These are phyloP conservation scores for Calidris pygmaea DNA, from an alignment of 2,113 vertebrate genomes.

Conservation along the genomic window DNA sequence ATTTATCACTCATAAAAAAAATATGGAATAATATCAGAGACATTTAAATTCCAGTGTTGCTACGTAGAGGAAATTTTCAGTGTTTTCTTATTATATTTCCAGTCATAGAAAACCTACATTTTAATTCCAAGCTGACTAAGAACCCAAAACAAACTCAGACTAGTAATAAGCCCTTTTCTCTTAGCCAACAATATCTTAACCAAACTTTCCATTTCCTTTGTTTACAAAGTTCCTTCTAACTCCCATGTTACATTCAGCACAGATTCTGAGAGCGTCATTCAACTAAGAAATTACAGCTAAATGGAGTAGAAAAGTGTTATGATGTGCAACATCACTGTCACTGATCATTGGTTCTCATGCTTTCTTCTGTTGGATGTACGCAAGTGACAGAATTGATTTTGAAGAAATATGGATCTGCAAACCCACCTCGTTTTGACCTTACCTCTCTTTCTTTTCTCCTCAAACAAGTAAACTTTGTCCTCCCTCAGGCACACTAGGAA, in stretches of 20 bases:
- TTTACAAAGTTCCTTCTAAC: conserved; percentile 41
- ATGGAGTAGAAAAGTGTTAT: neutral
- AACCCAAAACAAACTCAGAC: conserved; percentile 59
- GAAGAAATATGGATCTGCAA: neutral
- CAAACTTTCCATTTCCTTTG: conserved; percentile 70
- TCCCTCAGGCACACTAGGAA: neutral
- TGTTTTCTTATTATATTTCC: conserved; percentile 52
- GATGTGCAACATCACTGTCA: neutral
- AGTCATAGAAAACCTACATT: conserved; percentile 20
- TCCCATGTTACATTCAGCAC: conserved; percentile 27
- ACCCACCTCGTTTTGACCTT: neutral
- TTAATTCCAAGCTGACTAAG: conserved; percentile 40
- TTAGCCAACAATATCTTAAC: conserved; percentile 59
- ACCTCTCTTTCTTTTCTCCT: neutral
- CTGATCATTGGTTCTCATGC: neutral
- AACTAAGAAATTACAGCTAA: conserved; percentile 21
- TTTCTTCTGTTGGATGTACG: neutral
- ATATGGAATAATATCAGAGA: neutral
- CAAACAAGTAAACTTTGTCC: neutral
- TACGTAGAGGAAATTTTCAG: conserved; percentile 37
- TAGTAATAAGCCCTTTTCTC: conserved; percentile 35
- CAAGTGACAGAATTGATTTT: neutral
- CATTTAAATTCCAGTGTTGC: conserved; percentile 31
- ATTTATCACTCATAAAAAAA: neutral
- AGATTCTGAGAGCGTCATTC: conserved; percentile 10